phyloP scores from a whole-genome alignment of 2,888 invertebrate genomes.

The Acanthopleura granulata region DNA sequence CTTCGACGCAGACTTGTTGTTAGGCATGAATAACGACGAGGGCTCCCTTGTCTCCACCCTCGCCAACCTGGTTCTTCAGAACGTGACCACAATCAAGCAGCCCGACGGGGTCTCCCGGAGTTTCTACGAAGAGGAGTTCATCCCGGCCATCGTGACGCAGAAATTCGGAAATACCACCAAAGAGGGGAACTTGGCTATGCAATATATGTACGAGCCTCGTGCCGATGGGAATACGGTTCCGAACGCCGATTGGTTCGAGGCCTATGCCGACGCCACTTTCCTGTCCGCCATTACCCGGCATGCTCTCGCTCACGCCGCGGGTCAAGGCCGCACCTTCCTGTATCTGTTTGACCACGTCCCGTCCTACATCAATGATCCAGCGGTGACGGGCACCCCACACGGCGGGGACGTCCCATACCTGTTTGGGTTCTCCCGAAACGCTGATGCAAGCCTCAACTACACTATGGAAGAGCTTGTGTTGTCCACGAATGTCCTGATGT shows the following conservation, averaged over 20 bases:
- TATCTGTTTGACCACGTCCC: slow-evolving; percentile 10
- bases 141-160: neutral
- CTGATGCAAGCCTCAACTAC: too few species aligned
- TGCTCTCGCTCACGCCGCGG: neutral
- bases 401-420: slow-evolving; percentile 13
- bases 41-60: neutral
- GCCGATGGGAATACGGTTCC: neutral
- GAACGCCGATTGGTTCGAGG: neutral
- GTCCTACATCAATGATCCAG: neutral
- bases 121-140: neutral
- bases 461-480: neutral
- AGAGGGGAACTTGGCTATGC: neutral
- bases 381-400: neutral
- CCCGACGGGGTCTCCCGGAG: neutral
- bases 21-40: slow-evolving; percentile 12
- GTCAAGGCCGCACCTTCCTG: neutral
- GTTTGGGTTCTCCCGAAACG: slow-evolving; percentile 3
- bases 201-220: neutral
- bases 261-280: slow-evolving; percentile 12
- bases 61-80: neutral
- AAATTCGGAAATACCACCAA: neutral
- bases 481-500: neutral
- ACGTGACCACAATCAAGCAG: neutral
- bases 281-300: neutral
- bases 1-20: neutral